phyloP scores from a whole-genome alignment of 2,113 vertebrate genomes.

The Tragelaphus buxtoni region DNA sequence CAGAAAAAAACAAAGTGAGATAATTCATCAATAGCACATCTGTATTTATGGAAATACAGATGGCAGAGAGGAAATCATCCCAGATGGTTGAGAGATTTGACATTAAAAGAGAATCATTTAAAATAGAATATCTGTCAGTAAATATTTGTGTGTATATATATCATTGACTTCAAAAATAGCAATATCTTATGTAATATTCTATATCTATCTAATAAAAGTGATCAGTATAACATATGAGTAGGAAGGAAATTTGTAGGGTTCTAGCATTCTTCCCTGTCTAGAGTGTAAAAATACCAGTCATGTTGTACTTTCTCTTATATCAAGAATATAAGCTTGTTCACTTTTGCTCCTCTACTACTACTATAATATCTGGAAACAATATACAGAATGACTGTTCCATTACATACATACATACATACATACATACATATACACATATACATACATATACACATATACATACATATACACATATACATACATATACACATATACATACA shows the following conservation, averaged over 20 bases:
- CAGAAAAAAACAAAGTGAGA: not conserved
- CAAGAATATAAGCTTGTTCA: not conserved
- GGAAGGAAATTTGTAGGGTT: not conserved
- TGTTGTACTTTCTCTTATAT: not conserved
- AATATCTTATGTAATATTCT: not conserved
- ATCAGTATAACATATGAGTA: not conserved
- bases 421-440: too few species aligned
- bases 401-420: too few species aligned
- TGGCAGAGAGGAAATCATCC: not conserved
- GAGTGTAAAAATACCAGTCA: not conserved
- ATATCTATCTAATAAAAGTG: not conserved
- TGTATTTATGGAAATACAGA: not conserved
- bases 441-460: too few species aligned
- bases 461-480: too few species aligned
- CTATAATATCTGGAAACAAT: not conserved
- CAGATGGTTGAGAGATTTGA: not conserved
- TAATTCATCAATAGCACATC: not conserved
- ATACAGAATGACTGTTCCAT: not conserved
- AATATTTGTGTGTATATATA: not conserved
- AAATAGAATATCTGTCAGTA: not conserved
- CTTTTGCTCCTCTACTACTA: not conserved
- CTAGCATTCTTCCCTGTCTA: not conserved
- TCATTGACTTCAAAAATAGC: not conserved
- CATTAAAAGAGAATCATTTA: not conserved
- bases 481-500: too few species aligned